These are phyloP conservation scores for Capromys pilorides DNA, from an alignment of 2,797 vertebrate genomes.

Conservation along the genomic window DNA sequence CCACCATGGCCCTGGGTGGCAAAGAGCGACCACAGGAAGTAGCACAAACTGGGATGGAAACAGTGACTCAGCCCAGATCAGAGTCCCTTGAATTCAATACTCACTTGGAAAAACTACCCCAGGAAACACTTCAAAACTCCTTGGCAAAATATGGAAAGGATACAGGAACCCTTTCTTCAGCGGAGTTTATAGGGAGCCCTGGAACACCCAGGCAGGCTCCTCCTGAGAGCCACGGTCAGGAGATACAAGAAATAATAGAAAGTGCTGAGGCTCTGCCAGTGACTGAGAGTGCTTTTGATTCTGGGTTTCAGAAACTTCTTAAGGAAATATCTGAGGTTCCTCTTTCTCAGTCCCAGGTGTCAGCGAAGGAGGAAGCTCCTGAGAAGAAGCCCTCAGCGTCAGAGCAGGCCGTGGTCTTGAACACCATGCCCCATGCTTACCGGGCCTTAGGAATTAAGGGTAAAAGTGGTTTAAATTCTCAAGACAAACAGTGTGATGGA, in stretches of 20 bases:
- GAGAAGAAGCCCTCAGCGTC: background rate
- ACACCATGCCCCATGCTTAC: background rate
- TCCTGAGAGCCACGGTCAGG: background rate
- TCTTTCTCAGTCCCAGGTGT: background rate
- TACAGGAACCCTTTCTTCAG: background rate
- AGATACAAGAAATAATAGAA: conserved; percentile 59
- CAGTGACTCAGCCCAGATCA: conserved; percentile 56
- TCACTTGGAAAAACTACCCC: conserved; percentile 69
- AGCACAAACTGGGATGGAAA: conserved; percentile 68
- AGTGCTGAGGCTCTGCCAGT: conserved; percentile 43
- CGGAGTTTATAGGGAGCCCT: background rate
- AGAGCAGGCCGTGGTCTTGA: conserved; percentile 29
- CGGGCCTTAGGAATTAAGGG: conserved; percentile 51
- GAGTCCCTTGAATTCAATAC: conserved; percentile 41
- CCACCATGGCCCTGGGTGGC: background rate
- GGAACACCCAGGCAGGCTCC: background rate
- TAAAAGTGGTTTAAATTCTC: conserved; percentile 61
- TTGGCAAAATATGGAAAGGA: background rate
- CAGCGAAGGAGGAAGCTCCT: conserved; percentile 19
- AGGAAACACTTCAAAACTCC: conserved; percentile 48
- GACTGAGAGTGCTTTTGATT: conserved; percentile 58
- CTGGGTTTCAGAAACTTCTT: conserved; percentile 75
- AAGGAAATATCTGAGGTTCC: conserved; percentile 74
- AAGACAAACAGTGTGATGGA: background rate
- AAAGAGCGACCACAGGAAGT: conserved; percentile 72